Percentiles rank a stretch among this genome's conserved stretches.
Evolutionary conservation across 1,140 invertebrate genomes (phyloP).

Genomic region (Trypoxylus dichotomus): DNA sequence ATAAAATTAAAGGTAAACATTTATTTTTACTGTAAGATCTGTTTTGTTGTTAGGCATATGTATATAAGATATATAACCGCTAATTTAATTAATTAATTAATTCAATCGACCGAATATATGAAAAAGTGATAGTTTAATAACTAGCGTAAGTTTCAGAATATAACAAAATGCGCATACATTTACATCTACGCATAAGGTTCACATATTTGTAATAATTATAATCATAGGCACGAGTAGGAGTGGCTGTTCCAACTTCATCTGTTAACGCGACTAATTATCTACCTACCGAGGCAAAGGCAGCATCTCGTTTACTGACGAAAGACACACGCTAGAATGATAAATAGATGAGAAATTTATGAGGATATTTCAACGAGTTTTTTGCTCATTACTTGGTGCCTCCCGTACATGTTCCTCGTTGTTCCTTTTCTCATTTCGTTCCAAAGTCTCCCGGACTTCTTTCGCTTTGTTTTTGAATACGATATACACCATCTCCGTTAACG

Average conservation of each 20-base stretch:
- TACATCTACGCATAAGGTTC: not conserved
- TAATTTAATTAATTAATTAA: too few relatives aligned
- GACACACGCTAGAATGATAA: slow-evolving; percentile 22
- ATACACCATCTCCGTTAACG: not conserved
- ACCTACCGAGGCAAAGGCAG: not conserved
- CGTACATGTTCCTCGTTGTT: not conserved
- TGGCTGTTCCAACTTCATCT: not conserved
- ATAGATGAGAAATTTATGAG: slow-evolving; percentile 24
- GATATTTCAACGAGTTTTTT: slow-evolving; percentile 26
- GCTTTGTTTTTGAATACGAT: not conserved
- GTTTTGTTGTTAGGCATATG: too few relatives aligned
- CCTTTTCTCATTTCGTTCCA: not conserved
- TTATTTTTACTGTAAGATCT: too few relatives aligned
- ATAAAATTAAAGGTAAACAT: too few relatives aligned
- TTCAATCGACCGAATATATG: too few relatives aligned
- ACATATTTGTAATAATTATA: slow-evolving; percentile 13
- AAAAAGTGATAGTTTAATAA: too few relatives aligned
- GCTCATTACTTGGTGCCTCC: slow-evolving; percentile 1
- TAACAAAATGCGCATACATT: not conserved
- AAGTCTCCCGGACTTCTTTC: not conserved
- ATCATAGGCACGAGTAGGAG: not conserved
- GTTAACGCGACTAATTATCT: slow-evolving; percentile 26
- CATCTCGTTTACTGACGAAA: slow-evolving; percentile 23
- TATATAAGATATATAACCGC: too few relatives aligned
- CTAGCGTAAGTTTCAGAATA: too few relatives aligned